These are phyloP conservation scores for Naja naja DNA, from an alignment of 2,113 vertebrate genomes.

Conservation along the genomic window DNA sequence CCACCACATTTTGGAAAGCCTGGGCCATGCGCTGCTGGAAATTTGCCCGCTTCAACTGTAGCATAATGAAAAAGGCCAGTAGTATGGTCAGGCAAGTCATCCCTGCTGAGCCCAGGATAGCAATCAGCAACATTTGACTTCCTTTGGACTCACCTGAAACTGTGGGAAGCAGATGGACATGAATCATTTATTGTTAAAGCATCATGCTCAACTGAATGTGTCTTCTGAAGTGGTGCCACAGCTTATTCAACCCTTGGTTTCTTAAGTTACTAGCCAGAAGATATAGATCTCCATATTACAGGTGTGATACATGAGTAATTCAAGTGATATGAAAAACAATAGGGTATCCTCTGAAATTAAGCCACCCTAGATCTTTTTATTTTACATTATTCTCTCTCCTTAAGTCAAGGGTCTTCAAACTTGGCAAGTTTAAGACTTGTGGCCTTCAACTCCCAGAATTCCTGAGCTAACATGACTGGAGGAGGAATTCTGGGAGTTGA, in stretches of 20 bases:
- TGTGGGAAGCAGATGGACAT: conserved; percentile 32
- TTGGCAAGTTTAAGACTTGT: too few species aligned
- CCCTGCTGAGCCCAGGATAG: conserved; percentile 86
- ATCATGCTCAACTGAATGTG: background rate
- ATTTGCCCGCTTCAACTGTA: conserved; percentile 81
- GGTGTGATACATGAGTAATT: background rate
- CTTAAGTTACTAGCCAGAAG: background rate
- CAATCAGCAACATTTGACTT: conserved; percentile 83
- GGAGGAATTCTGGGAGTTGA: too few species aligned
- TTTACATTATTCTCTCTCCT: background rate
- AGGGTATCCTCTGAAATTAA: background rate
- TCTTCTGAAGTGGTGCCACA: background rate
- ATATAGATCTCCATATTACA: background rate
- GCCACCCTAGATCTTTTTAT: background rate
- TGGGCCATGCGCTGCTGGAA: conserved; percentile 85
- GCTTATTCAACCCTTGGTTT: background rate
- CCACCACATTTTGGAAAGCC: conserved; percentile 82
- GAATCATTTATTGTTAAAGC: background rate
- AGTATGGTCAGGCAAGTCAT: conserved; percentile 89
- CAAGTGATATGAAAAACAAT: background rate
- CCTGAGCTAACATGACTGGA: too few species aligned
- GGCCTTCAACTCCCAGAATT: too few species aligned
- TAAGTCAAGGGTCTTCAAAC: background rate
- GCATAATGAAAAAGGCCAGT: conserved; percentile 83
- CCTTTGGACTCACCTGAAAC: conserved; percentile 67